Evolutionary conservation across 2,113 vertebrate species (phyloP), one percentile per base, ranked within the genome.

Genomic region (Amia ocellicauda): DNA sequence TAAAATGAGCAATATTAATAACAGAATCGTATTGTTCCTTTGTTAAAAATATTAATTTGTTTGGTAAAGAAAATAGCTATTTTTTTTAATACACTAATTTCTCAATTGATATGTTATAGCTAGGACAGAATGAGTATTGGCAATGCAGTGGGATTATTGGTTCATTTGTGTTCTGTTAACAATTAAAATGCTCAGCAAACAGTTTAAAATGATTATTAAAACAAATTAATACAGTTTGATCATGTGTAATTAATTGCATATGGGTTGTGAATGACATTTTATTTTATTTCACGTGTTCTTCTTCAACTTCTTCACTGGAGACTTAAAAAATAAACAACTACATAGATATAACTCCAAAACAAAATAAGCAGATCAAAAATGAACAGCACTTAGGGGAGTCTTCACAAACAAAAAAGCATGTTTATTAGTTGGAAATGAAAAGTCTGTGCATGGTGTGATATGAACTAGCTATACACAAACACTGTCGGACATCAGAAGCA

Each of bases 401-500:
- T 69, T 60, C 36, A 57, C 72, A 78, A 77, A 29, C 58, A 42
- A 72, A 47, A 7, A 3, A 66, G 54, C 22, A 69, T 54, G 10
- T 24, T 5, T n/a, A 69, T 59, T 47, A 47, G n/a, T 17, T 19
- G 13, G 60, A 17, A 7, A 20, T 66, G 60, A 60, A 74, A 69
- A 52, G 36, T 52, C 47, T 79, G 77, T 55, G 60, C 58, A 71
- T 67, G 60, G 36, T 41, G 43, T 20, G 57, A 36, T 70, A 72
- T 26, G 54, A 16, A 47, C 14, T 17, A 47, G n/a, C 13, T n/a
- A 47, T n/a, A 47, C n/a, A 47, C 14, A 47, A 47, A 17, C n/a
- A 16, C 45, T 47, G 14, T 4, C n/a, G n/a, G 16, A 86, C 80
- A 84, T 85, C 80, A 36, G 5, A 36, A 36, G 31, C n/a, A n/a